phyloP scores from a whole-genome alignment of 2,113 vertebrate species.

The Plestiodon gilberti region DNA sequence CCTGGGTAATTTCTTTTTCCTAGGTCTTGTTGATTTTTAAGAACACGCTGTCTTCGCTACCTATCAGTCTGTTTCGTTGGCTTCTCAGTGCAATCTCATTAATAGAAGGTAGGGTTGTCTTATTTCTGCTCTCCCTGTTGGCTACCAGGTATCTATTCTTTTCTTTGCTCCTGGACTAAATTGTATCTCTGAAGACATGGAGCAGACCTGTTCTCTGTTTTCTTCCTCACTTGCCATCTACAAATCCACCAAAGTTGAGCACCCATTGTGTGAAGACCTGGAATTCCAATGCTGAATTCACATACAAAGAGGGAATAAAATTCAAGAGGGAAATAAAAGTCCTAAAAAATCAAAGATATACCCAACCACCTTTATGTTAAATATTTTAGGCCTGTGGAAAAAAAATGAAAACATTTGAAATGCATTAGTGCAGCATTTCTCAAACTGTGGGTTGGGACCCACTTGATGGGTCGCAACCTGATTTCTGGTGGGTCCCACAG shows the following conservation, averaged over 20 bases:
- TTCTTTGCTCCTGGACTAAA: constrained; percentile 17
- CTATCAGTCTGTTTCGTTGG: background rate
- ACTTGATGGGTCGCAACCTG: too few species aligned
- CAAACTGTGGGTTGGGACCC: too few species aligned
- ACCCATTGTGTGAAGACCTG: background rate
- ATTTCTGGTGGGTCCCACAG: too few species aligned
- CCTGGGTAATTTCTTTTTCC: constrained; percentile 43
- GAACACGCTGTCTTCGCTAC: background rate
- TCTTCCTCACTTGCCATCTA: background rate
- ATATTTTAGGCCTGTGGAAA: too few species aligned
- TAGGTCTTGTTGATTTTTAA: constrained; percentile 43
- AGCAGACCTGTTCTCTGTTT: background rate
- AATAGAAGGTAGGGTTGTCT: background rate
- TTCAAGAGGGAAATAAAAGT: background rate
- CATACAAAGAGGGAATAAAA: background rate
- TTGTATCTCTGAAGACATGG: background rate
- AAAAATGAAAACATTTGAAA: rapidly evolving
- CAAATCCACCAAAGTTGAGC: background rate
- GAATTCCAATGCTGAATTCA: too few species aligned
- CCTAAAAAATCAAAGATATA: too few species aligned
- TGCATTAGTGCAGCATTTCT: too few species aligned
- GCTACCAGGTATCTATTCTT: constrained; percentile 5
- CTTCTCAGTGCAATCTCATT: constrained; percentile 9
- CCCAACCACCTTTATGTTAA: too few species aligned
- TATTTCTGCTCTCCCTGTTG: background rate